A percentile compares a stretch with the other conserved stretches of the same genome.
phyloP scores from a whole-genome alignment of 2,888 invertebrate species.

The Crematogaster levior region DNA sequence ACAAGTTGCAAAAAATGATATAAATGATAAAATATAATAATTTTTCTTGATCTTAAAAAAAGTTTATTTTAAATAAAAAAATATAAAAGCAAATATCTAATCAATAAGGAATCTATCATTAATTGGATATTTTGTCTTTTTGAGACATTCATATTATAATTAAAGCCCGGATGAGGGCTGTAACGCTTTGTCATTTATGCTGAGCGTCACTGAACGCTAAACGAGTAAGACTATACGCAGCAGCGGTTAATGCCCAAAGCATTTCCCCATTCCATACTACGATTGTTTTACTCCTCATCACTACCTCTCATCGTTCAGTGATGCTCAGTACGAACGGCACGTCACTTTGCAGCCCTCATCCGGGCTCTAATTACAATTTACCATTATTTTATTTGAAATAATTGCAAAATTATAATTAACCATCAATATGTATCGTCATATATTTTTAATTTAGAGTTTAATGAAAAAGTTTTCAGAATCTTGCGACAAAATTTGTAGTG shows the following conservation, averaged over 20 bases:
- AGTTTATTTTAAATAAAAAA: neutral
- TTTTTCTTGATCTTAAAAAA: neutral
- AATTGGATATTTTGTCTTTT: neutral
- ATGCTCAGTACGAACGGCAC: constrained; percentile 12
- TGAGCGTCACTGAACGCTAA: constrained; percentile 36
- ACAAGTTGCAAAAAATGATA: neutral
- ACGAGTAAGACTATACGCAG: constrained; percentile 21
- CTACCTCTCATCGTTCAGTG: constrained; percentile 25
- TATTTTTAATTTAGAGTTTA: neutral
- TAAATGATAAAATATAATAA: neutral
- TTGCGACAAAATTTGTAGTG: neutral
- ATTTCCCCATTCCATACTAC: constrained; percentile 13
- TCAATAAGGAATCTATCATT: neutral
- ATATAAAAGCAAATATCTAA: too few species aligned
- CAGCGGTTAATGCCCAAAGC: constrained; percentile 37
- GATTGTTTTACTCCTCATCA: constrained; percentile 35
- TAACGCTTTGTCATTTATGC: constrained; percentile 17
- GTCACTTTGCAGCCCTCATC: constrained; percentile 8
- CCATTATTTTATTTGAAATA: constrained; percentile 8
- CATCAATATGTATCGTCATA: too few species aligned
- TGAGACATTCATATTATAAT: neutral
- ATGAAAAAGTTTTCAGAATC: neutral
- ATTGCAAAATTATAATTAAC: neutral
- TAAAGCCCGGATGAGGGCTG: constrained; percentile 13
- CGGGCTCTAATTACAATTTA: constrained; percentile 19